These are phyloP conservation scores for Hiodon alosoides DNA, from an alignment of 2,113 vertebrate species.

Conservation along the genomic window DNA sequence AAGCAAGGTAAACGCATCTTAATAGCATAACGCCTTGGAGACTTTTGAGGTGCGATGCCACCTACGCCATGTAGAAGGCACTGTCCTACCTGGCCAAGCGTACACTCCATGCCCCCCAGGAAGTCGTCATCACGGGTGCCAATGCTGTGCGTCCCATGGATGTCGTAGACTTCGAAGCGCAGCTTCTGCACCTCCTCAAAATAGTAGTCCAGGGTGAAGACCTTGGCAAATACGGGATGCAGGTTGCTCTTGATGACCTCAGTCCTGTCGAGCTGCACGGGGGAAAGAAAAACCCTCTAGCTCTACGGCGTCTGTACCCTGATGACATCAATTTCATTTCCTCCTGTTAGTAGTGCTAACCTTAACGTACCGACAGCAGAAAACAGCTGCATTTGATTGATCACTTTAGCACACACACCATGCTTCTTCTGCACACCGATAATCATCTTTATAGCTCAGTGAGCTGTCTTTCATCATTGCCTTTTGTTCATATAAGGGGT, in stretches of 20 bases:
- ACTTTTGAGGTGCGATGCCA: background rate
- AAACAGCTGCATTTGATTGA: background rate
- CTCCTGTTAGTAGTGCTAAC: no score
- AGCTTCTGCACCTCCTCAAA: conserved; percentile 95
- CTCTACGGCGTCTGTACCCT: background rate
- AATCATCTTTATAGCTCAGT: background rate
- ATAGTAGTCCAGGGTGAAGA: conserved; percentile 84
- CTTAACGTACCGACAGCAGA: no score
- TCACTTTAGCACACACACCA: background rate
- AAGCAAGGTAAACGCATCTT: background rate
- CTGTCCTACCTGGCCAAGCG: conserved; percentile 79
- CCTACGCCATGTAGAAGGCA: fast-evolving
- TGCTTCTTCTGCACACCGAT: background rate
- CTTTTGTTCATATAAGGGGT: background rate
- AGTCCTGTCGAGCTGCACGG: conserved; percentile 77
- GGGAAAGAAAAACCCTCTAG: conserved; percentile 3
- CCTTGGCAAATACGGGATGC: conserved; percentile 86
- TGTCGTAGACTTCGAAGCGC: conserved; percentile 88
- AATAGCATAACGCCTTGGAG: no score
- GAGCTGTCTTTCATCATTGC: background rate
- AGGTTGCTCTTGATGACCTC: conserved; percentile 93
- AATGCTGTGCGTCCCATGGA: conserved; percentile 74
- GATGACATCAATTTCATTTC: no score
- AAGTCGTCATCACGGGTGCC: conserved; percentile 84
- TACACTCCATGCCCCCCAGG: conserved; percentile 86